A percentile compares a stretch with the other conserved stretches of the same genome.
These are phyloP conservation scores for Protomyctophum bolini DNA, from an alignment of 2,113 vertebrate species.

Conservation along the genomic window DNA sequence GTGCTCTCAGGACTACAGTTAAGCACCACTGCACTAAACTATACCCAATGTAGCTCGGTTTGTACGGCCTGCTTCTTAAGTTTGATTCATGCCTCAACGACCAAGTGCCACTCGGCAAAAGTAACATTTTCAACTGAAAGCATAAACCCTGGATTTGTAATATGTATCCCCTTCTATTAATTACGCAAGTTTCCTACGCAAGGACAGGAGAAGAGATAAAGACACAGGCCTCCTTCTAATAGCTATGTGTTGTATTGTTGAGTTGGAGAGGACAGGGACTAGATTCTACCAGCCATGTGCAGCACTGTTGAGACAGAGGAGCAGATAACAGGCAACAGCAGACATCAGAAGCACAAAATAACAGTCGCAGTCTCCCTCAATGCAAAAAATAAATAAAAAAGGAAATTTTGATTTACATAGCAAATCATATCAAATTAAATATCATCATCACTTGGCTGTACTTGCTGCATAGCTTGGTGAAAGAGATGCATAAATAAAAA, in stretches of 20 bases:
- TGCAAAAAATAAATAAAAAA: slow-evolving; percentile 12
- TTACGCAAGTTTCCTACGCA: too few species aligned
- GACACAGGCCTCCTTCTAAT: too few species aligned
- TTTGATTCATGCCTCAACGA: too few species aligned
- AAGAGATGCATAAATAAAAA: slow-evolving; percentile 56
- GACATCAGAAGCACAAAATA: neutral
- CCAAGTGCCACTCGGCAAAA: too few species aligned
- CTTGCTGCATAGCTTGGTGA: slow-evolving; percentile 67
- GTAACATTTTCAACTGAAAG: neutral
- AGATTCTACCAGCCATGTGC: slow-evolving; percentile 12
- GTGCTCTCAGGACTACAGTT: too few species aligned
- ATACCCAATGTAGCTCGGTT: too few species aligned
- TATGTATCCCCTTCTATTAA: slow-evolving; percentile 15
- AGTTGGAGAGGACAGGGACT: too few species aligned
- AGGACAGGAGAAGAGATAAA: too few species aligned
- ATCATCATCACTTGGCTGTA: slow-evolving; percentile 31
- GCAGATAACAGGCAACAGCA: neutral
- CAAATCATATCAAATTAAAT: slow-evolving; percentile 52
- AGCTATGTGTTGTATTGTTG: too few species aligned
- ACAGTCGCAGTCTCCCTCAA: neutral
- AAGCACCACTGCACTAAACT: too few species aligned
- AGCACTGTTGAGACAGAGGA: slow-evolving; percentile 19
- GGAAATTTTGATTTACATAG: slow-evolving; percentile 12
- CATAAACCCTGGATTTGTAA: neutral
- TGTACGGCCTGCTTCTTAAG: too few species aligned